Percentiles rank a stretch among this genome's conserved stretches.
Conservation (phyloP, 2,888 invertebrate species). For the Thereva unica region DNA sequence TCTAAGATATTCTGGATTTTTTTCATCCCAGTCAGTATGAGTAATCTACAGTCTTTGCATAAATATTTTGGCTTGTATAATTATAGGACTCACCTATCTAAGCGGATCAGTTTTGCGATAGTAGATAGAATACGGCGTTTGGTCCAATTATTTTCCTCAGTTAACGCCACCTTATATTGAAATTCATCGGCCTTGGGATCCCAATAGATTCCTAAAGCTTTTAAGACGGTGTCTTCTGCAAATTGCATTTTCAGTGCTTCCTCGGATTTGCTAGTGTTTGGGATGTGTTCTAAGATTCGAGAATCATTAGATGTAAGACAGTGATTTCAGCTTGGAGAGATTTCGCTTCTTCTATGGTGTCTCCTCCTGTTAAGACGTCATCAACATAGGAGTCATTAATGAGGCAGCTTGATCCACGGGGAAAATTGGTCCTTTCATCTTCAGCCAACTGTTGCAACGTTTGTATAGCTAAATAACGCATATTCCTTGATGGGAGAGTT, state of each 20-base stretch:
- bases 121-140: constrained; percentile 14
- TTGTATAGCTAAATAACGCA: no score
- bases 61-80: constrained; percentile 9
- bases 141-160: background rate
- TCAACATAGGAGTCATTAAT: no score
- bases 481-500: no score
- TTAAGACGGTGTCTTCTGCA: constrained; percentile 6
- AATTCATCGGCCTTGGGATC: constrained; percentile 7
- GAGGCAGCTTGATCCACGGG: no score
- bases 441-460: no score
- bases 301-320: no score
- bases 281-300: no score
- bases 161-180: background rate
- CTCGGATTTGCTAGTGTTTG: no score
- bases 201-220: constrained; percentile 24
- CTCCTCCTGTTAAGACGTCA: no score
- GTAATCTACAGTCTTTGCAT: constrained; percentile 4
- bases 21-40: constrained; percentile 15
- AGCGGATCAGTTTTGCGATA: constrained; percentile 9
- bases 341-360: no score
- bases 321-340: no score
- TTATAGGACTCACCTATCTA: constrained; percentile 10
- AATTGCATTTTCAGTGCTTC: background rate
- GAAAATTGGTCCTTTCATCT: no score
- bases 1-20: background rate